Evolutionary conservation across 2,113 vertebrate species (phyloP).

Genomic region (Lasiurus cinereus): DNA sequence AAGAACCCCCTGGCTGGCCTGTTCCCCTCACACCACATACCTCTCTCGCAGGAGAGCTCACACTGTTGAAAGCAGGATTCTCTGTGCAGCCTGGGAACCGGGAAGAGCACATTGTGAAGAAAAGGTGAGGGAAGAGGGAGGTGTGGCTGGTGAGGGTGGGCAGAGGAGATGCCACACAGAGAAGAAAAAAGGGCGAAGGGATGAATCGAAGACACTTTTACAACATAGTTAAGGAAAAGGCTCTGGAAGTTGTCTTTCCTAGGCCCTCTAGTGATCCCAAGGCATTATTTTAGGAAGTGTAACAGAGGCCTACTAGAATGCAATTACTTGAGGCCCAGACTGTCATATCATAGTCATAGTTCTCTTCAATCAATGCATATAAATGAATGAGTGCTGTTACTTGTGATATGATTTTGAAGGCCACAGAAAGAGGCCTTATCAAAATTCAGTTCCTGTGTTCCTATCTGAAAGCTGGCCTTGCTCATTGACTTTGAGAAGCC

Average conservation of each 20-base stretch:
- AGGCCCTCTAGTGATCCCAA: neutral
- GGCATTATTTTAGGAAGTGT: neutral
- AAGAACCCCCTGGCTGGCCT: neutral
- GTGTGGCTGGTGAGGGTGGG: no score
- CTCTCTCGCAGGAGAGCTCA: accelerated
- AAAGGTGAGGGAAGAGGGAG: neutral
- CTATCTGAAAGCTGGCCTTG: neutral
- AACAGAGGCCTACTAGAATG: neutral
- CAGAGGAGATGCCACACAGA: neutral
- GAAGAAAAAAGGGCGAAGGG: neutral
- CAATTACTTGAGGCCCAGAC: neutral
- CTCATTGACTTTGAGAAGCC: neutral
- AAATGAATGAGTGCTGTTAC: neutral
- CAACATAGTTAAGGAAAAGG: neutral
- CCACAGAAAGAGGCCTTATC: neutral
- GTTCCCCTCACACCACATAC: accelerated
- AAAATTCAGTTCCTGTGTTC: neutral
- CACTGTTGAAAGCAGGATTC: neutral
- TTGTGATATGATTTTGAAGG: neutral
- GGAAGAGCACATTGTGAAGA: neutral
- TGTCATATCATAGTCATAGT: neutral
- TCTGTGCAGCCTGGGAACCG: neutral
- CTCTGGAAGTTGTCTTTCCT: neutral
- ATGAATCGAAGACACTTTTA: neutral
- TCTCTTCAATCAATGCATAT: neutral